Evolutionary conservation across 2,888 invertebrate genomes (phyloP), one percentile per base, ranked within the genome.

Genomic region (Cryptophagus acutangulus): DNA sequence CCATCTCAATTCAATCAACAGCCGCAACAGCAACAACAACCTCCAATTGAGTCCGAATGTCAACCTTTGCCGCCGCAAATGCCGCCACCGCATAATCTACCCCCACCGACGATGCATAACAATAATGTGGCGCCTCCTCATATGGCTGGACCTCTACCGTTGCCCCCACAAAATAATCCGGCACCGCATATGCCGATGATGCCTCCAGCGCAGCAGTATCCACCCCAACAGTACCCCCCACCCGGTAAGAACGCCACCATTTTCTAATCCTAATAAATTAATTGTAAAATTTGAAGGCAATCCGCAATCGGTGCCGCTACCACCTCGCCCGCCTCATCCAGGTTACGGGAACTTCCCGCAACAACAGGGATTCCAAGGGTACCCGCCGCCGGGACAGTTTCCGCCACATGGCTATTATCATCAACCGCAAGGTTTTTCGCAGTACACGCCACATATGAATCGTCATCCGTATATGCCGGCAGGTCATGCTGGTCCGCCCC

Each of bases 321-420:
- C 75, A 9, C 74, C 76, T 5, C 60, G 76, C 41, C 76, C 76
- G 1, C 76, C 76, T 0, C 75, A 75, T 63, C 74, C 74, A 0
- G 67, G 70, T 3, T 74, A 74, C 40, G 35, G 26, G 35, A 28
- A 17, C n/a, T 71, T 55, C 66, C 33, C 72, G 63, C 65, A 57
- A 15, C 31, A 31, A 31, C 26, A 26, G 9, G 10, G 10, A 13
- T 25, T 63, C 59, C 45, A 55, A 40, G 52, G 49, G 9, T 51
- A 52, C 36, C 67, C 71, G 2, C 69, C 67, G 28, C 69, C 70
- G n/a, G 40, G 45, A 15, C 56, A 54, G 43, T 74, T 74, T 51
- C 64, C 69, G 3, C 50, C 44, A 17, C 51, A 51, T 26, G 49
- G 45, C 2, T 73, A 73, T 44, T 74, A 74, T 51, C 72, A 73